These are phyloP conservation scores for Peromyscus attwateri DNA, from an alignment of 2,797 vertebrate genomes.

Conservation along the genomic window DNA sequence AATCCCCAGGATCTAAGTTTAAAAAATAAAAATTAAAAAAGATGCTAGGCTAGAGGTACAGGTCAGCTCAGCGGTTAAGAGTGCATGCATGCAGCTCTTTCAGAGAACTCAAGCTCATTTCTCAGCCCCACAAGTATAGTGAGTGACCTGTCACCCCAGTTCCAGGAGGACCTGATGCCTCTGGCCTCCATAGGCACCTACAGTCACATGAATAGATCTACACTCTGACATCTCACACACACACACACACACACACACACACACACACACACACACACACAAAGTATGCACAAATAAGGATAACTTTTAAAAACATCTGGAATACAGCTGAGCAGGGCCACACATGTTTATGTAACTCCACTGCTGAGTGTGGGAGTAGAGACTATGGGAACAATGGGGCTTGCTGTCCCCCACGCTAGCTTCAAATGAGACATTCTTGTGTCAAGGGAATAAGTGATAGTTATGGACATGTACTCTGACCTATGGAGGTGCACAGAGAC, in stretches of 20 bases:
- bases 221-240: not conserved
- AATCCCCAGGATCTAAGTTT: not conserved
- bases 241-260: no score
- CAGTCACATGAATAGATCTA: not conserved
- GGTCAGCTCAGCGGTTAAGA: not conserved
- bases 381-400: not conserved
- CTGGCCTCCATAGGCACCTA: not conserved
- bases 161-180: not conserved
- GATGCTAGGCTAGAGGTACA: not conserved
- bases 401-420: no score
- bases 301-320: not conserved
- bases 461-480: not conserved
- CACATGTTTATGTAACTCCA: not conserved
- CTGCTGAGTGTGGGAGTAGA: not conserved
- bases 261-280: not conserved
- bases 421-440: not conserved
- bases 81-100: not conserved
- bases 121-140: not conserved
- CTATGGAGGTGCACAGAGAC: not conserved
- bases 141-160: not conserved
- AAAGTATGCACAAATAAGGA: not conserved
- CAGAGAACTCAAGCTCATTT: not conserved
- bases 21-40: not conserved
- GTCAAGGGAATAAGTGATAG: not conserved
- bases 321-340: not conserved